Conservation (phyloP, 2,113 vertebrate species). For the Edolisoma coerulescens region DNA sequence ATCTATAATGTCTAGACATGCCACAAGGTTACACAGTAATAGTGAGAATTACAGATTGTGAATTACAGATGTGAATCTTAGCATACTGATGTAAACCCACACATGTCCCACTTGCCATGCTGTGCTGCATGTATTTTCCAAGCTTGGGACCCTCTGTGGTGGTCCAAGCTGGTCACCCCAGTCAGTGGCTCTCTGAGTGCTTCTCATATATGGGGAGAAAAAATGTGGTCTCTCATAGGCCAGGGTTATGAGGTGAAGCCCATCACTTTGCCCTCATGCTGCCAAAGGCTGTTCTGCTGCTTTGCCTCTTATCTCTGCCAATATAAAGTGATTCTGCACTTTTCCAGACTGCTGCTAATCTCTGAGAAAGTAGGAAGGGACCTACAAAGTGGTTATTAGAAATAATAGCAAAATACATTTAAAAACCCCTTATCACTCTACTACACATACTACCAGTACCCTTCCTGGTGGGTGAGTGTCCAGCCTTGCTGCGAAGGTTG, state of each 20-base stretch:
- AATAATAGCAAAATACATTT: neutral
- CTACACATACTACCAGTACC: neutral
- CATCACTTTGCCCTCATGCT: neutral
- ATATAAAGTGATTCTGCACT: neutral
- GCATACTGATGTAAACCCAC: neutral
- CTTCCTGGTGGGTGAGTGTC: neutral
- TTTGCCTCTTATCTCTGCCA: neutral
- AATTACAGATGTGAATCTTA: neutral
- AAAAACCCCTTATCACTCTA: rapidly evolving
- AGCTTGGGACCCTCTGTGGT: neutral
- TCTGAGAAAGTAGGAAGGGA: neutral
- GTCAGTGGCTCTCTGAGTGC: neutral
- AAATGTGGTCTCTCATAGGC: neutral
- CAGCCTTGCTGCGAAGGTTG: neutral
- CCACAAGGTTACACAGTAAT: neutral
- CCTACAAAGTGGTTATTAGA: neutral
- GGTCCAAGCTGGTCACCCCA: neutral
- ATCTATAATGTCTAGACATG: neutral
- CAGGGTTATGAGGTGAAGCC: neutral
- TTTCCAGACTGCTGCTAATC: neutral
- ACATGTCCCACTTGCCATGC: neutral
- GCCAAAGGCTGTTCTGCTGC: neutral
- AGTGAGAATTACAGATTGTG: neutral
- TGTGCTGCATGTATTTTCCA: neutral
- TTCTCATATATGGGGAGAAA: rapidly evolving